Percentiles rank a stretch among this genome's conserved stretches.
Conservation (phyloP, 2,888 invertebrate species). For the Stenodema calcarata region DNA sequence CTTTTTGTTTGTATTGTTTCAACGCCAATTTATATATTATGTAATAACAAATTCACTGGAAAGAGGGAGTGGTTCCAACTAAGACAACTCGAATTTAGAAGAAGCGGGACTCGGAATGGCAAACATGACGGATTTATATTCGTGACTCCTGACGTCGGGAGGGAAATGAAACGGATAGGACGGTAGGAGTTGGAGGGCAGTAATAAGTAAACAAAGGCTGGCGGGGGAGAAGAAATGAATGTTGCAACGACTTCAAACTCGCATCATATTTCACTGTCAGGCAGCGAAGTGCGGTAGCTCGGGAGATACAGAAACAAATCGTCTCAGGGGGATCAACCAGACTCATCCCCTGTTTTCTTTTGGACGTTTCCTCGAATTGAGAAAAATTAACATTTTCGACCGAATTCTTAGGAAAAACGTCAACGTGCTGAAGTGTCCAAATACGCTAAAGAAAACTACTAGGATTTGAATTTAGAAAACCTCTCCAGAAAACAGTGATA, state of each 20-base stretch:
- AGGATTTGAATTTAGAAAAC: no score
- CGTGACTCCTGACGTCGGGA: not conserved
- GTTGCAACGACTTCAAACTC: constrained; percentile 28
- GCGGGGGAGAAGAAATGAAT: not conserved
- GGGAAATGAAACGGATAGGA: not conserved
- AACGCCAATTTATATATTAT: no score
- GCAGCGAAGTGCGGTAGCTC: not conserved
- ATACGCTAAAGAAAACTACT: no score
- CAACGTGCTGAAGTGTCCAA: no score
- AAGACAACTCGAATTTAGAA: not conserved
- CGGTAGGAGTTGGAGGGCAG: not conserved
- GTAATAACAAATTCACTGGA: not conserved
- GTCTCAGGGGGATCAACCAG: not conserved
- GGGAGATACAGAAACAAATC: not conserved
- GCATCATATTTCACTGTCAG: constrained; percentile 23
- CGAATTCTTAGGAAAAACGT: no score
- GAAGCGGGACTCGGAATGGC: constrained; percentile 1
- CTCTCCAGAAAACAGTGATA: no score
- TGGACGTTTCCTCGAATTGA: no score
- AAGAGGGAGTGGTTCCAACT: not conserved
- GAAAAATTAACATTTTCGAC: no score
- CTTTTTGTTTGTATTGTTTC: no score
- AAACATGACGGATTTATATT: constrained; percentile 33
- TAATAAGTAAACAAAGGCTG: constrained; percentile 24
- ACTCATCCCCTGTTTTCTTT: no score